Evolutionary conservation across 2,113 vertebrate genomes (phyloP).

Genomic region (Leptobrachium leishanense): DNA sequence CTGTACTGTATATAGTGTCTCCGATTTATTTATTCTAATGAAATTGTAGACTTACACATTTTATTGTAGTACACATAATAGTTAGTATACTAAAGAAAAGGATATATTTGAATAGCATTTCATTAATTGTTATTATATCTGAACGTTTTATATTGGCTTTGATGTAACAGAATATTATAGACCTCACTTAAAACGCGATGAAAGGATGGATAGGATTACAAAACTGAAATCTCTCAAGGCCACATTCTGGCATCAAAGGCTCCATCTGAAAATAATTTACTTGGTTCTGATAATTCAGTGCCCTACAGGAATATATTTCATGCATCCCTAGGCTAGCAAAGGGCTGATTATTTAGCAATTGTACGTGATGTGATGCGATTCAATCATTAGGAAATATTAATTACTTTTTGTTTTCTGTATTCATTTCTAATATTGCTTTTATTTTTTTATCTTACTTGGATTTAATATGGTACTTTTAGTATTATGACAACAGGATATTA

Average conservation of each 20-base stretch:
- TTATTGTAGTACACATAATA: conserved; percentile 51
- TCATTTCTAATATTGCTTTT: not conserved
- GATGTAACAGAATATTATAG: conserved; percentile 55
- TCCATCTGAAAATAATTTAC: conserved; percentile 58
- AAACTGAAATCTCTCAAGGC: conserved; percentile 57
- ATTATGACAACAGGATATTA: too few relatives aligned
- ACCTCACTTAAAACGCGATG: conserved; percentile 58
- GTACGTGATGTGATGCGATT: conserved; percentile 38
- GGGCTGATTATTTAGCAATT: conserved; percentile 49
- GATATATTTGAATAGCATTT: conserved; percentile 55
- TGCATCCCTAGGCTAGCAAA: conserved; percentile 48
- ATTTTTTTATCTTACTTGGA: conserved; percentile 1
- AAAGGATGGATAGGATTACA: conserved; percentile 60
- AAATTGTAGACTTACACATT: conserved; percentile 11
- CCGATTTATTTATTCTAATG: too few relatives aligned
- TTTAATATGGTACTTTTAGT: too few relatives aligned
- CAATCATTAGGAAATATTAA: conserved; percentile 48
- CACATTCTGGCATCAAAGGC: conserved; percentile 60
- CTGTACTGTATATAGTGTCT: too few relatives aligned
- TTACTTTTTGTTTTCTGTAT: conserved; percentile 50
- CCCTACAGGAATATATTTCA: conserved; percentile 52
- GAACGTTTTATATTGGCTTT: conserved; percentile 58
- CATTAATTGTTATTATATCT: conserved; percentile 54
- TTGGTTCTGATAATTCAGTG: conserved; percentile 52
- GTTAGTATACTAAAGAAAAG: conserved; percentile 55